These are phyloP conservation scores for Pithecia hirsuta DNA, from an alignment of 2,797 vertebrate genomes.

Conservation along the genomic window DNA sequence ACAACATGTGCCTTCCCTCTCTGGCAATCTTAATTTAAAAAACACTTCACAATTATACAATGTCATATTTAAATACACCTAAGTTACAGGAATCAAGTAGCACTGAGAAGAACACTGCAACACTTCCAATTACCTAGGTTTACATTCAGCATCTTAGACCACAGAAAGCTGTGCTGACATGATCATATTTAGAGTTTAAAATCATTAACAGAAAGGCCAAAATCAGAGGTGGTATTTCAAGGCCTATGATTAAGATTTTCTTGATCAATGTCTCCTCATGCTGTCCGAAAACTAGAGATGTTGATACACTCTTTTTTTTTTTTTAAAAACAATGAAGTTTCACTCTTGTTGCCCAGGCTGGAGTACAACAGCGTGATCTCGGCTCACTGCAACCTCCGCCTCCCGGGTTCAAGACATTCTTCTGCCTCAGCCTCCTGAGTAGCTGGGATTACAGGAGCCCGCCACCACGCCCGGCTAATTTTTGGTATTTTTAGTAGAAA, in stretches of 20 bases:
- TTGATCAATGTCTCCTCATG: background rate
- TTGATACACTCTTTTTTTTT: background rate
- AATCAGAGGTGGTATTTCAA: constrained; percentile 9
- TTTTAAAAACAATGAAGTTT: background rate
- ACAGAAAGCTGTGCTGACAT: background rate
- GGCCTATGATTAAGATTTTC: constrained; percentile 23
- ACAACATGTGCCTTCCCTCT: constrained; percentile 28
- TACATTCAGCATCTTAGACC: background rate
- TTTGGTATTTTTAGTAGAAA: background rate
- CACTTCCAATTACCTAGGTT: background rate
- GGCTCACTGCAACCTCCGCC: background rate
- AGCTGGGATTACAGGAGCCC: too few species aligned
- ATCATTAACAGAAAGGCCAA: constrained; percentile 13
- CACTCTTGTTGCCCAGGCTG: background rate
- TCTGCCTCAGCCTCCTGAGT: background rate
- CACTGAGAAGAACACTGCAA: background rate
- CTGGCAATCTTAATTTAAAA: constrained; percentile 20
- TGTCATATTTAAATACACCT: constrained; percentile 50
- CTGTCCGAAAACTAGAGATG: background rate
- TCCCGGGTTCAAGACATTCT: background rate
- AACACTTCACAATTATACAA: constrained; percentile 66
- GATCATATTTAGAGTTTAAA: constrained; percentile 8
- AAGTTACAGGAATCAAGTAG: background rate
- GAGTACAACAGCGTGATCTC: background rate
- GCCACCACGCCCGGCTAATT: fast-evolving